phyloP scores from a whole-genome alignment of 2,888 invertebrate species.

The Petrolisthes cinctipes region DNA sequence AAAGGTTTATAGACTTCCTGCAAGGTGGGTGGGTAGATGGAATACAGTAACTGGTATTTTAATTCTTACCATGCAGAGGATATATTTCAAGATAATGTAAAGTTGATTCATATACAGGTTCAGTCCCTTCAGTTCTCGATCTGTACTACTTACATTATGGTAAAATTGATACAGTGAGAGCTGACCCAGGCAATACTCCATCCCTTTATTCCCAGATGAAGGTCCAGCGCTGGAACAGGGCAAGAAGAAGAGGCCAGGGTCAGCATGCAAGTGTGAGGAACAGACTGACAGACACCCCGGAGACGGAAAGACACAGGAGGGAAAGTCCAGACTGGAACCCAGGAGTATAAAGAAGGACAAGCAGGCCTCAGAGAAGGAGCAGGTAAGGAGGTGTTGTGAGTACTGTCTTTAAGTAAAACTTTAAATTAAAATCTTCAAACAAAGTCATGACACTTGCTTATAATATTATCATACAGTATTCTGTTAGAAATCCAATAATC shows the following conservation, averaged over 20 bases:
- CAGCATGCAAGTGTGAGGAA: not conserved
- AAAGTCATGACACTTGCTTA: too few species aligned
- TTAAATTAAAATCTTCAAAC: too few species aligned
- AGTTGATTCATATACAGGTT: not conserved
- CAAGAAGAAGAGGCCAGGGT: not conserved
- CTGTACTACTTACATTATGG: too few species aligned
- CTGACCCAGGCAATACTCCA: too few species aligned
- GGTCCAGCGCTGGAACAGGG: not conserved
- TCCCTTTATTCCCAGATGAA: not conserved
- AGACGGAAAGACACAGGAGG: not conserved
- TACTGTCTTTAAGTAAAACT: too few species aligned
- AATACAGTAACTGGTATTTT: not conserved
- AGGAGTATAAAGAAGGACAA: constrained; percentile 3
- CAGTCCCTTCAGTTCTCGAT: not conserved
- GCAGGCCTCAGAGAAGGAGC: not conserved
- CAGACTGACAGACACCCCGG: not conserved
- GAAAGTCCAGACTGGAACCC: not conserved
- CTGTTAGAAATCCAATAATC: too few species aligned
- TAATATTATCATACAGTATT: too few species aligned
- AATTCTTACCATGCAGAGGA: not conserved
- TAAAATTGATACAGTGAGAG: too few species aligned
- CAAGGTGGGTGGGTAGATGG: constrained; percentile 75
- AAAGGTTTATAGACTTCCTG: constrained; percentile 94
- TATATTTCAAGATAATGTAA: not conserved
- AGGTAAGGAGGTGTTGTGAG: not conserved